Base-by-base conservation (phyloP, 2,797 vertebrate species). In the Rhabdophis nuchalis region DNA sequence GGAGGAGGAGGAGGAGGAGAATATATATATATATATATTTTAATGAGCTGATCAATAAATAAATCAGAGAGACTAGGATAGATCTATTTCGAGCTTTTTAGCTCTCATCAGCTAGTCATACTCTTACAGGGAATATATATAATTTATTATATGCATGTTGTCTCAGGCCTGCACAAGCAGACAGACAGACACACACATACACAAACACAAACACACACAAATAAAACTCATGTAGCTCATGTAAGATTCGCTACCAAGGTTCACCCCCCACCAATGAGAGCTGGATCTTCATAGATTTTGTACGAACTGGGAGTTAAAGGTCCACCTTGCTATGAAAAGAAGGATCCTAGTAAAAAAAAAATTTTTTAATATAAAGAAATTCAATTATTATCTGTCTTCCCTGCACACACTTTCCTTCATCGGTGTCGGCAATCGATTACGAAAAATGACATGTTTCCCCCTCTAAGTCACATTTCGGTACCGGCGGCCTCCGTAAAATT, bases 401-500 rank as follows among this genome's bases (percentile, higher is more conserved):
- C 87, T 36, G 64, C n/a, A 18, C 32, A 18, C 23, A 32, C 68
- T 18, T 36, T 16, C 68, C 68, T 18, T 36, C 16, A 2, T 9
- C 1, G 5, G 2, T 32, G 64, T 32, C n/a, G 29, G n/a, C 16
- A 36, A 72, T 3, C 5, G 32, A 72, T 72, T 36, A 18, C 16
- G 68, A 36, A 18, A 58, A 72, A 72, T 9, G 16, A 18, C 5
- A 50, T 5, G 0, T 72, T 72, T 36, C 5, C 46, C 46, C 46
- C 46, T 68, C 58, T 5, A 64, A n/a, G 29, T 64, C 12, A 5
- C 29, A 14, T 64, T 93, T 95, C n/a, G 86, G 56, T 94, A 92
- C 89, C 54, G 90, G 95, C 95, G 95, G 94, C 95, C 95, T 96
- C 93, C 94, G 95, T 92, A 93, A 95, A 72, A 72, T 36, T 95